Percentiles rank a stretch among this genome's conserved stretches.
phyloP scores from a whole-genome alignment of 2,888 invertebrate species.

The Resseliella maxima region DNA sequence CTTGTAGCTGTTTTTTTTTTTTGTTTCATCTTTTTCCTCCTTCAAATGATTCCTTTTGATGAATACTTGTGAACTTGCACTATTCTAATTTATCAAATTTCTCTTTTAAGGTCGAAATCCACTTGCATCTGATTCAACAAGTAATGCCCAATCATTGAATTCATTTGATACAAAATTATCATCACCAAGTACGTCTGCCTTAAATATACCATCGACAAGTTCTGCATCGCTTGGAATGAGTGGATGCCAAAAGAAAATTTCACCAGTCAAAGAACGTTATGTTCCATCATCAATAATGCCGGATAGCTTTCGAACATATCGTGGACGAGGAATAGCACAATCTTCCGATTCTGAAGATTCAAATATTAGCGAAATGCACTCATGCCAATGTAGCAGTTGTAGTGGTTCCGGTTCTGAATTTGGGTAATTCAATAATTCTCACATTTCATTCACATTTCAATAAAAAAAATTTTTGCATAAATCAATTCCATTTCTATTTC shows the following conservation, averaged over 20 bases:
- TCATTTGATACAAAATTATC: not conserved
- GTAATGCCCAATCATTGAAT: not conserved
- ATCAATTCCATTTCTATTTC: too few relatives aligned
- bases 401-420: slow-evolving; percentile 66
- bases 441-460: not conserved
- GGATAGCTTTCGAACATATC: slow-evolving; percentile 71
- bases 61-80: too few relatives aligned
- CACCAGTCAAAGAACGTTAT: slow-evolving; percentile 26
- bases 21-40: too few relatives aligned
- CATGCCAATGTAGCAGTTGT: slow-evolving; percentile 67
- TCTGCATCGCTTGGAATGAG: not conserved
- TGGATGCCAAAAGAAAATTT: slow-evolving; percentile 8
- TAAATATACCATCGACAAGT: not conserved
- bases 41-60: too few relatives aligned
- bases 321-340: slow-evolving; percentile 67
- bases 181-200: not conserved
- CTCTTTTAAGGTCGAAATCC: slow-evolving; percentile 7
- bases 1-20: too few relatives aligned
- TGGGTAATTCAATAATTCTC: slow-evolving; percentile 57
- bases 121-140: not conserved
- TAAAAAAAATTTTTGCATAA: not conserved
- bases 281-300: slow-evolving; percentile 61
- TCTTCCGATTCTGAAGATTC: slow-evolving; percentile 64
- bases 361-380: slow-evolving; percentile 63
- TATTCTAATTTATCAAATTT: not conserved